These are phyloP conservation scores for Pelmatolapia mariae DNA, from an alignment of 2,113 vertebrate species.

Conservation along the genomic window DNA sequence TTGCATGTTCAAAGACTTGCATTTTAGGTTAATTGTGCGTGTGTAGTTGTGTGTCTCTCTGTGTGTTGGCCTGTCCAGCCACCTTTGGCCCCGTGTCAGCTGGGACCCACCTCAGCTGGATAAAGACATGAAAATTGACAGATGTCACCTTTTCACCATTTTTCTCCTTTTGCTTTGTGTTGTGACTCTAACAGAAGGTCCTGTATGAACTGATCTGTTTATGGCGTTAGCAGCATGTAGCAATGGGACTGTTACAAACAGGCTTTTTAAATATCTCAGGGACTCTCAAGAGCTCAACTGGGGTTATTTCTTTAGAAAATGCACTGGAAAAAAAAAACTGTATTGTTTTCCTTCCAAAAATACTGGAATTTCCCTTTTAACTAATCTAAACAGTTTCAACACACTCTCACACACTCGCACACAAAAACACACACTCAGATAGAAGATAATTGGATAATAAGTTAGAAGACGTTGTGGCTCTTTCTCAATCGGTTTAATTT, in stretches of 20 bases:
- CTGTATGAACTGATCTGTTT: not conserved
- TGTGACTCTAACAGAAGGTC: not conserved
- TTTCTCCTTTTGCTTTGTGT: not conserved
- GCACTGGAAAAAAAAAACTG: not conserved
- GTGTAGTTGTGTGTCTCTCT: not conserved
- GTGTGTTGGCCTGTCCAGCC: not conserved
- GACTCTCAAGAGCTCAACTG: not conserved
- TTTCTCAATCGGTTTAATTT: constrained; percentile 42
- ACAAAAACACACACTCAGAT: not conserved
- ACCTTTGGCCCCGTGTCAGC: not conserved
- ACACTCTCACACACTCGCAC: not conserved
- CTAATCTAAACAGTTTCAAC: not conserved
- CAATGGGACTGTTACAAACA: not conserved
- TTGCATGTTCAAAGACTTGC: not conserved
- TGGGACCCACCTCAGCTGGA: not conserved
- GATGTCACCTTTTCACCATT: not conserved
- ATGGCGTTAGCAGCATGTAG: not conserved
- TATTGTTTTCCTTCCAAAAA: not conserved
- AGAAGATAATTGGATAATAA: constrained; percentile 49
- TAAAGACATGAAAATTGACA: not conserved
- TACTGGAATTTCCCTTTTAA: not conserved
- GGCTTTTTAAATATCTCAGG: not conserved
- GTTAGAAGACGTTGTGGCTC: constrained; percentile 13
- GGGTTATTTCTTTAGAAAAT: not conserved
- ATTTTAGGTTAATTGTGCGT: not conserved